phyloP scores from a whole-genome alignment of 1,140 invertebrate genomes.

The Neoseiulus cucumeris region DNA sequence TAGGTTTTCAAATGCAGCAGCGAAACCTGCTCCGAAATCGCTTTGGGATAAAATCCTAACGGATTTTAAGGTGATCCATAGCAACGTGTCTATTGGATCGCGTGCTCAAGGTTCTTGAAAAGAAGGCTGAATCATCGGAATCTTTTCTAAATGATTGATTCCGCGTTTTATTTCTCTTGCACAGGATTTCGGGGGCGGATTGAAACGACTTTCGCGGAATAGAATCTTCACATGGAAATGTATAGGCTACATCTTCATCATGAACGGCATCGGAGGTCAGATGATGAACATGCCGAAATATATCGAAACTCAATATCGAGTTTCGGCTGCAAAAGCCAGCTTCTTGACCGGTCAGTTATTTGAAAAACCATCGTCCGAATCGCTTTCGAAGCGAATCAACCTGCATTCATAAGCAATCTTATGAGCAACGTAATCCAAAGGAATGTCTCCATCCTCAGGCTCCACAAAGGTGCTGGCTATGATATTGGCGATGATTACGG shows the following conservation, averaged over 20 bases:
- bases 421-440: too few relatives aligned
- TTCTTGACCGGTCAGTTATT: constrained; percentile 16
- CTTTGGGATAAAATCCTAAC: neutral
- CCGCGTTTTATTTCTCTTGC: neutral
- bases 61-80: neutral
- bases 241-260: constrained; percentile 29
- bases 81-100: neutral
- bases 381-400: too few relatives aligned
- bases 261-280: constrained; percentile 15
- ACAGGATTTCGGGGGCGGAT: neutral
- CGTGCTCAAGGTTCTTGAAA: neutral
- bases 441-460: neutral
- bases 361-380: too few relatives aligned
- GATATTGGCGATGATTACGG: neutral
- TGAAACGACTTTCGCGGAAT: constrained; percentile 38
- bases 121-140: neutral
- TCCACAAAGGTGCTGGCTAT: neutral
- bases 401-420: too few relatives aligned
- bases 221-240: constrained; percentile 45
- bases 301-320: constrained; percentile 17
- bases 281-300: constrained; percentile 18
- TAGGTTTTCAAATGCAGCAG: neutral
- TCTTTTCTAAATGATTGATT: neutral
- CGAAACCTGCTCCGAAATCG: neutral
- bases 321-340: constrained; percentile 16